These are phyloP conservation scores for Pocota personata DNA, from an alignment of 2,888 invertebrate species.

Conservation along the genomic window DNA sequence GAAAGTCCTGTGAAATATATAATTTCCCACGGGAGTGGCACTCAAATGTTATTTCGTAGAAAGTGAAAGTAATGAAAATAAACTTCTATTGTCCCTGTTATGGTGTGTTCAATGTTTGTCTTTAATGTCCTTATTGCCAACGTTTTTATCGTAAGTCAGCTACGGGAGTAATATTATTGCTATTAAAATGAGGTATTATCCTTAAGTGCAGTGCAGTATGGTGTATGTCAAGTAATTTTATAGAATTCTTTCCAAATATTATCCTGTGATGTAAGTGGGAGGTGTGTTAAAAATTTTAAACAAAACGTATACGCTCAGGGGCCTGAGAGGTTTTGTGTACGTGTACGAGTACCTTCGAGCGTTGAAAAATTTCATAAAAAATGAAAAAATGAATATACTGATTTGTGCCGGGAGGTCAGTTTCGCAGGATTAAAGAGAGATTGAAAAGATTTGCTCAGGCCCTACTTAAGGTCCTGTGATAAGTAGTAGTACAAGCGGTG, in stretches of 20 bases:
- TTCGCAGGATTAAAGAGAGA: constrained; percentile 12
- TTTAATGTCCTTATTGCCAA: constrained; percentile 42
- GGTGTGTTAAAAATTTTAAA: constrained; percentile 4
- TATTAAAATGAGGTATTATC: constrained; percentile 54
- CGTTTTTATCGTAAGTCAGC: constrained; percentile 39
- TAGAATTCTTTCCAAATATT: constrained; percentile 20
- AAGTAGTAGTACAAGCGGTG: neutral
- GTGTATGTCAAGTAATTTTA: constrained; percentile 42
- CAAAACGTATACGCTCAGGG: constrained; percentile 3
- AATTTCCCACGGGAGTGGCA: constrained; percentile 72
- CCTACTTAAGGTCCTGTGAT: neutral
- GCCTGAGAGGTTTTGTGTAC: constrained; percentile 6
- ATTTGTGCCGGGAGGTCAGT: neutral
- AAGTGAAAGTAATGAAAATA: constrained; percentile 66
- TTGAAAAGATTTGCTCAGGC: neutral
- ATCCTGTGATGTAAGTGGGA: constrained; percentile 1
- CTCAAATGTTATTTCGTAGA: constrained; percentile 54
- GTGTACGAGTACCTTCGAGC: constrained; percentile 20
- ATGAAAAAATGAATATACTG: neutral
- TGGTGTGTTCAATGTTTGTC: constrained; percentile 47
- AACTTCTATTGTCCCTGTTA: constrained; percentile 61
- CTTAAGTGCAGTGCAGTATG: constrained; percentile 39
- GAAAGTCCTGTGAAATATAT: constrained; percentile 42
- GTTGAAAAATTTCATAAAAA: neutral
- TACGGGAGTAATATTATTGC: constrained; percentile 42